Conservation (phyloP, 2,113 vertebrate species). For the Aldabrachelys gigantea region DNA sequence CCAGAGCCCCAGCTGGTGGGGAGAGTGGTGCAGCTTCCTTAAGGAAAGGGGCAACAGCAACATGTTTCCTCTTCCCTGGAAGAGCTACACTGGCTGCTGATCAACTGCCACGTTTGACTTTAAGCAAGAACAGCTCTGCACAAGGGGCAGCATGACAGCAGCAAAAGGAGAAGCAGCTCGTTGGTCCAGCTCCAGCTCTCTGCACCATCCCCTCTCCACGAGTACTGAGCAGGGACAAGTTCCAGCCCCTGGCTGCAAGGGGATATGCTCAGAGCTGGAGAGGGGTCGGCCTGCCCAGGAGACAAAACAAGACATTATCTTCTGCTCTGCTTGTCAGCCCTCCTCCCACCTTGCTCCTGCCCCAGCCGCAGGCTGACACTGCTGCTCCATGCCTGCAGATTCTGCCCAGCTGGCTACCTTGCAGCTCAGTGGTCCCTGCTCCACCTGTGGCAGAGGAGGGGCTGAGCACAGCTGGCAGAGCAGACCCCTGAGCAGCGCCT, state of each 20-base stretch:
- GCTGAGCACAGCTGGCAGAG: no score
- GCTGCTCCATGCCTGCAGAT: neutral
- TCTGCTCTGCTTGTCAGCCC: neutral
- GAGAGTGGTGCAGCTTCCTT: conserved; percentile 23
- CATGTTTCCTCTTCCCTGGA: neutral
- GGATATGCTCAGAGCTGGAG: neutral
- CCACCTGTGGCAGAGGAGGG: no score
- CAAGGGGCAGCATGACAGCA: neutral
- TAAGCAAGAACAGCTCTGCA: neutral
- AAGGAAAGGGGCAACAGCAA: neutral
- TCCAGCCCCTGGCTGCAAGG: accelerated
- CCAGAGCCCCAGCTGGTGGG: conserved; percentile 30
- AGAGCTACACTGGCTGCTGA: neutral
- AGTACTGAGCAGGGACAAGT: neutral
- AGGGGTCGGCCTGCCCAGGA: neutral
- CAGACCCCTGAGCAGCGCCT: neutral
- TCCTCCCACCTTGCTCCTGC: neutral
- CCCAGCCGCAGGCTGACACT: neutral
- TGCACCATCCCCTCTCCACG: neutral
- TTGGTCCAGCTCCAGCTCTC: accelerated
- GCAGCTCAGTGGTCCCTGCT: neutral
- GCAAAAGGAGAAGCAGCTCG: neutral
- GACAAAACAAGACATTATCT: neutral
- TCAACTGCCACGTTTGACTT: neutral
- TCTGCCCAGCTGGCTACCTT: no score